phyloP scores from a whole-genome alignment of 35 echinoderm and acorn worm species.

The Anneissia japonica region DNA sequence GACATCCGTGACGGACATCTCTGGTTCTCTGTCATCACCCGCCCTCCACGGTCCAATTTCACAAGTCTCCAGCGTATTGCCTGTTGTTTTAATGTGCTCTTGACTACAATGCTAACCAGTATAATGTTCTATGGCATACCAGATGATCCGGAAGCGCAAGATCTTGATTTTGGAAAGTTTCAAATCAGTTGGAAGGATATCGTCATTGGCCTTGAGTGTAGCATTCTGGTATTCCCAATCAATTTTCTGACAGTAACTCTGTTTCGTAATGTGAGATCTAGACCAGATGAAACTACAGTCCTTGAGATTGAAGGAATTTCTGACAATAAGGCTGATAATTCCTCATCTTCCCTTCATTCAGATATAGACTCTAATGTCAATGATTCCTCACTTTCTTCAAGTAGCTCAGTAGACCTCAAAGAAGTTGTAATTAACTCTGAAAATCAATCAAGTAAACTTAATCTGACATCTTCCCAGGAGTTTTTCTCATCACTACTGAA shows the following conservation, averaged over 20 bases:
- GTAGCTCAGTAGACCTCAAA: too few species aligned
- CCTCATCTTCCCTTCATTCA: neutral
- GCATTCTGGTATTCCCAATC: conserved; percentile 60
- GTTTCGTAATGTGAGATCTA: conserved; percentile 51
- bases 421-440: too few species aligned
- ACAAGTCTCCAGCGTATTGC: conserved; percentile 77
- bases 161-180: conserved; percentile 76
- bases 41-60: conserved; percentile 69
- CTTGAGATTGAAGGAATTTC: conserved; percentile 9
- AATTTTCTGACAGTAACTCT: conserved; percentile 51
- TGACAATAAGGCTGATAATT: neutral
- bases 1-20: conserved; percentile 89
- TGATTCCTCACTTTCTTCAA: neutral
- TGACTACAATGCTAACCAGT: conserved; percentile 71
- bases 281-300: neutral
- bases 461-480: too few species aligned
- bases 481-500: too few species aligned
- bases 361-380: neutral
- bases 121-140: conserved; percentile 85
- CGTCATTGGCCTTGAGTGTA: conserved; percentile 61
- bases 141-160: conserved; percentile 41
- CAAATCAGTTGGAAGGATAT: conserved; percentile 49
- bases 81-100: conserved; percentile 62
- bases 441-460: too few species aligned
- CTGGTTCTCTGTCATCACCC: conserved; percentile 69